Conservation (phyloP, 2,797 vertebrate species). For the Lacerta agilis region DNA sequence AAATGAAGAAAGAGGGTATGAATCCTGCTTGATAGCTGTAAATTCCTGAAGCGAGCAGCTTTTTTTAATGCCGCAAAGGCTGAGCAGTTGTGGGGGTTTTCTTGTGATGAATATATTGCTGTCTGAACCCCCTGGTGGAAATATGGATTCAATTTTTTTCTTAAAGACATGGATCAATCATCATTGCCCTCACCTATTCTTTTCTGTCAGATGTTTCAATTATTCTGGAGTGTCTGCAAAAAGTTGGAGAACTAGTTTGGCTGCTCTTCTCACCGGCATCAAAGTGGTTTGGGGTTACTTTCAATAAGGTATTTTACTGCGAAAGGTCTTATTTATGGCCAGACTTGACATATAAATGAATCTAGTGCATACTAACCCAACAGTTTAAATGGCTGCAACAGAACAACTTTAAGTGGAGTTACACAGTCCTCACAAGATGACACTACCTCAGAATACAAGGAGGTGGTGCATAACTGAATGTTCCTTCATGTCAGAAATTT, state of each 20-base stretch:
- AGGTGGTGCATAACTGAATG: neutral
- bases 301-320: constrained; percentile 8
- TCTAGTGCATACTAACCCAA: neutral
- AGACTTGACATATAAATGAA: neutral
- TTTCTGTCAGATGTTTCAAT: constrained; percentile 66
- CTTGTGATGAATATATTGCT: constrained; percentile 71
- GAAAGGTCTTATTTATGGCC: neutral
- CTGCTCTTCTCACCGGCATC: constrained; percentile 22
- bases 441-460: neutral
- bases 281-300: neutral
- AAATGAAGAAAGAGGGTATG: constrained; percentile 68
- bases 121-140: constrained; percentile 67
- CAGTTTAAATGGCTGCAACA: neutral
- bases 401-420: neutral
- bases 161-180: constrained; percentile 76
- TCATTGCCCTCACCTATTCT: constrained; percentile 71
- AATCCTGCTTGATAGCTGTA: constrained; percentile 69
- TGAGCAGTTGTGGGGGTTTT: constrained; percentile 43
- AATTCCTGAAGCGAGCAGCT: constrained; percentile 69
- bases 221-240: constrained; percentile 58
- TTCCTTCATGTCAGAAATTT: neutral
- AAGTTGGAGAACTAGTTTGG: constrained; percentile 59
- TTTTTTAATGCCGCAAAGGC: constrained; percentile 61
- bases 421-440: neutral
- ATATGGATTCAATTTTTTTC: constrained; percentile 72